A percentile compares a stretch with the other conserved stretches of the same genome.
Evolutionary conservation across 2,113 vertebrate species (phyloP).

Genomic region (Collichthys lucidus): DNA sequence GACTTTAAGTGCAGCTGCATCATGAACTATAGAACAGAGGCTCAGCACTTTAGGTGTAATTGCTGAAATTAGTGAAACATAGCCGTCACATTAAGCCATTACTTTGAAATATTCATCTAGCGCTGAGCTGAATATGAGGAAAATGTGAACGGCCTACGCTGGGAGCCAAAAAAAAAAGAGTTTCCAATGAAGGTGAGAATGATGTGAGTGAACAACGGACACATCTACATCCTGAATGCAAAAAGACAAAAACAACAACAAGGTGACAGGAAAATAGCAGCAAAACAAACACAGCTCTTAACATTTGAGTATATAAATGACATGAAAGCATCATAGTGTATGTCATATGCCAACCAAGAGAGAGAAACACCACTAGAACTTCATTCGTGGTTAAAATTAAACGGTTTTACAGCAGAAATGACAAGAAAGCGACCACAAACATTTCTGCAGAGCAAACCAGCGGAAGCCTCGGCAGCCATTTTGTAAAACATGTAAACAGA

Average conservation of each 20-base stretch:
- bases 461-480: not conserved
- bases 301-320: not conserved
- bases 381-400: not conserved
- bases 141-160: not conserved
- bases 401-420: not conserved
- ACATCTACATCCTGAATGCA: not conserved
- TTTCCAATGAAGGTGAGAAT: conserved; percentile 2
- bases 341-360: not conserved
- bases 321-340: not conserved
- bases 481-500: not conserved
- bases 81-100: conserved; percentile 9
- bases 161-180: not conserved
- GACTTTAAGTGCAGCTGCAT: not conserved
- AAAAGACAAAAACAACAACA: not conserved
- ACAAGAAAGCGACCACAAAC: not conserved
- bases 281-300: not conserved
- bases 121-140: not conserved
- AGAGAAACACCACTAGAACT: not conserved
- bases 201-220: not conserved
- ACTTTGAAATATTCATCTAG: conserved; percentile 2
- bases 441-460: not conserved
- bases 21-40: conserved; percentile 1
- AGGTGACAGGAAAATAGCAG: not conserved
- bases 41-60: not conserved
- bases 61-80: conserved; percentile 4